These are phyloP conservation scores for Actinostola sp. DNA, from an alignment of 92 coral and sea anemone genomes.

Conservation along the genomic window DNA sequence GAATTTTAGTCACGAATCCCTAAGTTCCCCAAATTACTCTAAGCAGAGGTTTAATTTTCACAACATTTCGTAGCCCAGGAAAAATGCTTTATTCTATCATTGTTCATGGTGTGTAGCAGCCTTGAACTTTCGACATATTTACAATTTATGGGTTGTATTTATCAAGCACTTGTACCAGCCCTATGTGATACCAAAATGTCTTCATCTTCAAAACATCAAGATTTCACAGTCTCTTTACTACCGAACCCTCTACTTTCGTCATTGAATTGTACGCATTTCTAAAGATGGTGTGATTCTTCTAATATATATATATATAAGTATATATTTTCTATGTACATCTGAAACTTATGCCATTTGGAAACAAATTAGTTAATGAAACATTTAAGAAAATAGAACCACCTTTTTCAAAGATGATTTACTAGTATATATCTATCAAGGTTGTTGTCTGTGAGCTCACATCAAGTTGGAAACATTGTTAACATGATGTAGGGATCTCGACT, in stretches of 20 bases:
- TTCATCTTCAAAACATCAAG: no score
- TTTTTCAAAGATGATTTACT: background rate
- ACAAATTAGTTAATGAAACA: background rate
- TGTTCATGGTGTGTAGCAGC: background rate
- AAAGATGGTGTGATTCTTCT: constrained; percentile 3
- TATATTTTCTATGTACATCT: constrained; percentile 1
- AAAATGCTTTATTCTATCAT: background rate
- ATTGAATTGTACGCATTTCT: background rate
- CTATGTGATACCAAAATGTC: background rate
- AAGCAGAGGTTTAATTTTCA: background rate
- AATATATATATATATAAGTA: background rate
- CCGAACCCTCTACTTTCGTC: background rate
- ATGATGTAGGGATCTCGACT: background rate
- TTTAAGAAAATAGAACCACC: constrained; percentile 1
- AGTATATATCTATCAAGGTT: background rate
- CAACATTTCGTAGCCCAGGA: background rate
- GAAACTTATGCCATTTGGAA: background rate
- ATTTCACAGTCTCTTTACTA: no score
- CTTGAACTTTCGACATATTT: constrained; percentile 6
- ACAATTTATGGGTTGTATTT: background rate
- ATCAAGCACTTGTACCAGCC: background rate
- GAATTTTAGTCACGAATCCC: background rate
- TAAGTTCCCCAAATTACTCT: background rate
- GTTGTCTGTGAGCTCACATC: background rate
- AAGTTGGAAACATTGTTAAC: no score